Percentiles rank a stretch among this genome's conserved stretches.
These are phyloP conservation scores for Agonopterix alstromeriana DNA, from an alignment of 2,888 invertebrate genomes.

Conservation along the genomic window DNA sequence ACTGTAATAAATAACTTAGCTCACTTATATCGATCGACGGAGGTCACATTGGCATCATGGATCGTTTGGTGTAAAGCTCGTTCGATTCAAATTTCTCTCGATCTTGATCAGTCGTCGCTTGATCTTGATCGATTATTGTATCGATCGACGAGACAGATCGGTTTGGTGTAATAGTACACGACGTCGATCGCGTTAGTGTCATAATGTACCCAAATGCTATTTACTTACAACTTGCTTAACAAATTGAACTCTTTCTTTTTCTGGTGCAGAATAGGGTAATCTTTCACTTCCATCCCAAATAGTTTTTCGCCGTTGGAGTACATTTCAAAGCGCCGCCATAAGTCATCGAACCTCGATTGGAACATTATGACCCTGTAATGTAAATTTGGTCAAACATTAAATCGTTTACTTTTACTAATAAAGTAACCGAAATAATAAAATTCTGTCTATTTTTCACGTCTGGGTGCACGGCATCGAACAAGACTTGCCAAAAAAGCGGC, in stretches of 20 bases:
- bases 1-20: too few species aligned
- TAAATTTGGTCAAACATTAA: neutral
- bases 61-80: too few species aligned
- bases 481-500: too few species aligned
- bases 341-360: slow-evolving; percentile 88
- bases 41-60: too few species aligned
- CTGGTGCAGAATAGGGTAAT: slow-evolving; percentile 87
- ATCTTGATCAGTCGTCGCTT: too few species aligned
- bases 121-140: too few species aligned
- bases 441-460: neutral
- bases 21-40: too few species aligned
- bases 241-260: slow-evolving; percentile 91
- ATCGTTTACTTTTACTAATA: too few species aligned
- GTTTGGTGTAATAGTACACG: neutral
- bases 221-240: slow-evolving; percentile 85
- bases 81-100: too few species aligned
- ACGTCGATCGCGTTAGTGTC: neutral
- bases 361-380: slow-evolving; percentile 79
- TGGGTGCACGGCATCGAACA: too few species aligned
- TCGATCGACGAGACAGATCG: too few species aligned
- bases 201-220: neutral
- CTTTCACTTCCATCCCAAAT: slow-evolving; percentile 89
- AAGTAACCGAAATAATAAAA: too few species aligned
- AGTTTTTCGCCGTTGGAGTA: slow-evolving; percentile 89
- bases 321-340: slow-evolving; percentile 88